These are phyloP conservation scores for Musca domestica DNA, from an alignment of 1,140 invertebrate species.

Conservation along the genomic window DNA sequence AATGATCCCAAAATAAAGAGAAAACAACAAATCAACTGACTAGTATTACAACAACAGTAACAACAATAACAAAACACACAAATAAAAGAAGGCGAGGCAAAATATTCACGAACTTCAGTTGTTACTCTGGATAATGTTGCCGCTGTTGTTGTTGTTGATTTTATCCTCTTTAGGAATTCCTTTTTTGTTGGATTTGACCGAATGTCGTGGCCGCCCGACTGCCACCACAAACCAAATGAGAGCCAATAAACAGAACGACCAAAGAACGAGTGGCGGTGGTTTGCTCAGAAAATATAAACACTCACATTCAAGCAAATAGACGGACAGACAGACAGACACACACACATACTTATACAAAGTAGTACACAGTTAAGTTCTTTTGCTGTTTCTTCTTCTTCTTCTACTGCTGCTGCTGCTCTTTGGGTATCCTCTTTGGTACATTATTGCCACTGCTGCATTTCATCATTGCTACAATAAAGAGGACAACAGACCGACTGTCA, in stretches of 20 bases:
- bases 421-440: not conserved
- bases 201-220: not conserved
- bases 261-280: too few relatives aligned
- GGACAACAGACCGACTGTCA: not conserved
- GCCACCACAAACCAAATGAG: too few relatives aligned
- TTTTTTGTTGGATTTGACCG: slow-evolving; percentile 16
- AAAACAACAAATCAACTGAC: not conserved
- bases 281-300: too few relatives aligned
- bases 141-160: too few relatives aligned
- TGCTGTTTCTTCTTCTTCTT: too few relatives aligned
- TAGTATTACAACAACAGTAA: not conserved
- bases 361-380: slow-evolving; percentile 1
- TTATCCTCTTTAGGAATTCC: too few relatives aligned
- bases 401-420: not conserved
- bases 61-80: not conserved
- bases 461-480: not conserved
- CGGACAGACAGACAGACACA: not conserved
- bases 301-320: not conserved
- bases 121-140: too few relatives aligned
- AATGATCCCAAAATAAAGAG: slow-evolving; percentile 6
- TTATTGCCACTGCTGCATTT: not conserved
- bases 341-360: not conserved
- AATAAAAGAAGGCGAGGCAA: not conserved
- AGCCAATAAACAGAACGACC: too few relatives aligned
- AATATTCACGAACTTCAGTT: too few relatives aligned